Conservation (phyloP, 2,113 vertebrate species). For the Gymnorhina tibicen region DNA sequence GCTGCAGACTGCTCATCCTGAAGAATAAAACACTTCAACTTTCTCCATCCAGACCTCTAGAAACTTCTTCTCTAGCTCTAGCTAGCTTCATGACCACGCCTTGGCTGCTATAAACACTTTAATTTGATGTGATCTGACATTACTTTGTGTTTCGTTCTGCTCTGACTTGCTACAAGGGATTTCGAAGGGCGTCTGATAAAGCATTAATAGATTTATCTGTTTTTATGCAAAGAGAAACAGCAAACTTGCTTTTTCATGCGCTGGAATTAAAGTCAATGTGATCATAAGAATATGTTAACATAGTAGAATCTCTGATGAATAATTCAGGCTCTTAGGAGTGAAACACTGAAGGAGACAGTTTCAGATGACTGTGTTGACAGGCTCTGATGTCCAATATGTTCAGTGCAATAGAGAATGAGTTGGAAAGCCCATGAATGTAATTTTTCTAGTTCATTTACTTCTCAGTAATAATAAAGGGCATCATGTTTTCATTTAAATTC, state of each 20-base stretch:
- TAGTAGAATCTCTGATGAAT: constrained; percentile 37
- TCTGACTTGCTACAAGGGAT: not conserved
- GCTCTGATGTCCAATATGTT: constrained; percentile 53
- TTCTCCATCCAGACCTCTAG: not conserved
- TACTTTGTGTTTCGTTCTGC: not conserved
- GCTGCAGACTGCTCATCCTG: not conserved
- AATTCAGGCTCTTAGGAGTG: constrained; percentile 30
- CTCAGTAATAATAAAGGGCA: constrained; percentile 13
- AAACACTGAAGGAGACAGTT: constrained; percentile 23
- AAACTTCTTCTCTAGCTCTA: not conserved
- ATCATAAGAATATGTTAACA: constrained; percentile 49
- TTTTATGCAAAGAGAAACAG: constrained; percentile 1
- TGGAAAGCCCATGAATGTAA: not conserved
- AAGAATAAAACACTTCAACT: not conserved
- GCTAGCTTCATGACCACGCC: not conserved
- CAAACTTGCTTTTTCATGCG: not conserved
- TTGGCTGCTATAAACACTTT: not conserved
- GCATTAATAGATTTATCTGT: not conserved
- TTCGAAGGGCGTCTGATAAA: not conserved
- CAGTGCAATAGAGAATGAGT: constrained; percentile 15
- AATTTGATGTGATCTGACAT: not conserved
- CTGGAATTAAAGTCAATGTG: not conserved
- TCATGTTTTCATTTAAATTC: not conserved
- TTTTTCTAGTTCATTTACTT: constrained; percentile 37
- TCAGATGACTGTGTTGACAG: constrained; percentile 49